Base-by-base conservation (phyloP, 2,797 vertebrate genomes). In the Remorina albescens region DNA sequence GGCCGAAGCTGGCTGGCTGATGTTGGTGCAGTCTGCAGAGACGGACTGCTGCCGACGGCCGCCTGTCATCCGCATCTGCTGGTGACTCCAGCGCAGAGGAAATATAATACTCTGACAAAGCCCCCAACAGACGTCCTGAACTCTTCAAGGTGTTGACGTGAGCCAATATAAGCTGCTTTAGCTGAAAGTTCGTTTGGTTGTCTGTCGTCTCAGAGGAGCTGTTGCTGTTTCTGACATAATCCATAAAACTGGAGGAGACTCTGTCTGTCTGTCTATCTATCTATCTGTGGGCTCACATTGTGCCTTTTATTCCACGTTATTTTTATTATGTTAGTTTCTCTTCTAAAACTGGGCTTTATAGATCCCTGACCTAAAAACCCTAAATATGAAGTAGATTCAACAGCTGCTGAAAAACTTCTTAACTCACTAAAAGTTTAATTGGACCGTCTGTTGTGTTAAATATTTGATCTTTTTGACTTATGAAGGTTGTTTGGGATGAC, bases 1-100 rank as follows among this genome's bases (percentile, higher is more conserved):
- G 69, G 50, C 53, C 8, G 59, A 72, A 59, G 76, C 83, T 86
- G 86, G 82, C 82, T 71, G 59, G 65, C 39, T 69, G 77, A 1
- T 25, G 64, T 86, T 88, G 87, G 81, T 87, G 88, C 89, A 87
- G 83, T 85, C 78, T 88, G 86, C 77, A 79, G 78, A 67, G 77
- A 81, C 15, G n/a, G 23, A 60, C 62, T 32, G 74, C 21, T 71
- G 67, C 67, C 62, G 60, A 81, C 63, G 25, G 51, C 76, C 56
- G 57, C 73, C 78, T 30, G 60, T 82, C 82, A 79, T 0, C 34
- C 42, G 79, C 76, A 85, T 69, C 83, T 67, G 80, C 47, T 55
- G 39, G 50, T 46, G 69, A 58, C 56, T 36, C 15, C 7, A 30
- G 41, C 0, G 42, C 8, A 47, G 49, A 60, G 4, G 26, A 49